Percentiles rank a stretch among this genome's conserved stretches.
These are phyloP conservation scores for Peromyscus attwateri DNA, from an alignment of 2,797 vertebrate species.

Conservation along the genomic window DNA sequence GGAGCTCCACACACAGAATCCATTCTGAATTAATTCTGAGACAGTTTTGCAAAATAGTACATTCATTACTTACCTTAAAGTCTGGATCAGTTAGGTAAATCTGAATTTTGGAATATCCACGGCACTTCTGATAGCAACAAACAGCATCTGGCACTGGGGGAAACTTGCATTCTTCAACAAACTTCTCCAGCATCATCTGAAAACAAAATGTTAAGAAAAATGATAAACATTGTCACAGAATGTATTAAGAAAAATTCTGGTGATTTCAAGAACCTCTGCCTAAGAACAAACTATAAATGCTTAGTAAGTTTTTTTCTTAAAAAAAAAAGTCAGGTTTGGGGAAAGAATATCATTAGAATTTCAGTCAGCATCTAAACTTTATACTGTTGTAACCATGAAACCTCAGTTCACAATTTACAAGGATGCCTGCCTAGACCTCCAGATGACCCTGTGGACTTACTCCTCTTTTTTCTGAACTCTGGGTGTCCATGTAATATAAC, in stretches of 20 bases:
- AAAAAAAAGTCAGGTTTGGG: neutral
- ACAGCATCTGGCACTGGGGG: constrained; percentile 93
- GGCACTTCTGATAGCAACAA: constrained; percentile 92
- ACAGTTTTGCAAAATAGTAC: neutral
- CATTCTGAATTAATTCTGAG: neutral
- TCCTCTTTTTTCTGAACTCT: no score
- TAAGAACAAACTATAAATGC: neutral
- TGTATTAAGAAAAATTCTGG: neutral
- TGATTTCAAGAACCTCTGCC: constrained; percentile 1
- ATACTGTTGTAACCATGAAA: neutral
- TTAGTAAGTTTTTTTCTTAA: constrained; percentile 9
- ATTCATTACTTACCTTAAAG: constrained; percentile 92
- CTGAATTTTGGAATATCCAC: constrained; percentile 90
- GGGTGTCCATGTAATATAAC: no score
- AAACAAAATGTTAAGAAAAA: neutral
- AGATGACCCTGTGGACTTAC: neutral
- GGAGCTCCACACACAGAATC: neutral
- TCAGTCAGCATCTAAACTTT: constrained; percentile 48
- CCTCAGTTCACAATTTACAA: neutral
- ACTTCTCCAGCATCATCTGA: constrained; percentile 90
- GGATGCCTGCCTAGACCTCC: neutral
- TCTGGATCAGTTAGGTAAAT: constrained; percentile 97
- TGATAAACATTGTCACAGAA: neutral
- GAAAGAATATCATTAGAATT: neutral
- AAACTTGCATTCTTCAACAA: constrained; percentile 93